Base-by-base conservation (phyloP, 2,113 vertebrate species). In the Paradisaea rubra region DNA sequence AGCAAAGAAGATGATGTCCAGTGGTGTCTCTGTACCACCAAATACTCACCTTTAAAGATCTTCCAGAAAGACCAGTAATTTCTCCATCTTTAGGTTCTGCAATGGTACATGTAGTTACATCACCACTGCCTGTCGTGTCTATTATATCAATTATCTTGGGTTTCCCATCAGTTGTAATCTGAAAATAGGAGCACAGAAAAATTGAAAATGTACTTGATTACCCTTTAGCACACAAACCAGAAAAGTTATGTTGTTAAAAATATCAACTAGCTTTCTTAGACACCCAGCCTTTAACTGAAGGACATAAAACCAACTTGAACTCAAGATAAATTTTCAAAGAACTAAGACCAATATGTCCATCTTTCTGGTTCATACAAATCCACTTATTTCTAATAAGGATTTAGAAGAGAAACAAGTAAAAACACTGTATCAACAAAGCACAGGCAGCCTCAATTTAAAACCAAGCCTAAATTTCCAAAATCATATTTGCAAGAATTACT, bases 101-200 rank as follows among this genome's bases (percentile, higher is more conserved):
- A 92, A 99, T 70, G 1, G 98, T 98, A 64, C 97, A 97, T 39
- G 99, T 99, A 95, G 99, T 99, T 94, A 99, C 99, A 81, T 99
- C 99, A 16, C 99, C 99, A 81, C 99, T 99, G 95, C 99, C 99
- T 17, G 99, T 99, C 6, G 99, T 99, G 88, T 99, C 99, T 37
- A 99, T 99, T 95, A 99, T 99, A 94, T 99, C 99, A 77, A 99
- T 77, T 89, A 99, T 99, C 98, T 99, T 99, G 53, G 99, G 99
- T 91, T 99, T 99, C 47, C 99, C 99, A 86, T 99, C 99, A 53
- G 98, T 99, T 86, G 99, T 99, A 95, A 98, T 94, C 99, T 99
- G 91, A 92, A 96, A 93, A 91, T 44, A 63, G 0, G 30, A 93
- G 57, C 41, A 82, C 53, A 91, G 23, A 85, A 93, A 78, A 87